phyloP scores from a whole-genome alignment of 2,888 invertebrate genomes.

The Tenthredo distinguenda region DNA sequence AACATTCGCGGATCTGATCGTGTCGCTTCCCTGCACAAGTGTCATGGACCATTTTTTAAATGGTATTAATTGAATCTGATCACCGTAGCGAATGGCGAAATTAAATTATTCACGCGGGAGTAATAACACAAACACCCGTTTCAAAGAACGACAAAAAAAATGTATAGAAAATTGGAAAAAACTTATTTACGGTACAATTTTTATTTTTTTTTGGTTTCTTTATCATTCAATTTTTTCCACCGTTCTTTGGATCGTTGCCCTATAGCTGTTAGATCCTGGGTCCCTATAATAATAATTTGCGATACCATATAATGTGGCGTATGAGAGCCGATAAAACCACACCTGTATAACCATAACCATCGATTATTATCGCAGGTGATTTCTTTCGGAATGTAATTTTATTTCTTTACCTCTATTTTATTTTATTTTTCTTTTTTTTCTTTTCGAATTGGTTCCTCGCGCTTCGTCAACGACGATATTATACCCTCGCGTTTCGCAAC shows the following conservation, averaged over 20 bases:
- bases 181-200: not conserved
- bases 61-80: conserved; percentile 33
- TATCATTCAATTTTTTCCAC: too few species aligned
- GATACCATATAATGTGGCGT: not conserved
- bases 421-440: not conserved
- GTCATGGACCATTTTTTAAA: conserved; percentile 21
- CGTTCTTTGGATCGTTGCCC: not conserved
- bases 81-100: not conserved
- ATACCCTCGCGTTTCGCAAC: not conserved
- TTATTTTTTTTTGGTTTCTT: not conserved
- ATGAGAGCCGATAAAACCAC: not conserved
- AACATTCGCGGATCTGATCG: conserved; percentile 2
- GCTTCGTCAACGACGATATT: not conserved
- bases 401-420: not conserved
- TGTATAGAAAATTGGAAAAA: not conserved
- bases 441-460: not conserved
- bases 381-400: not conserved
- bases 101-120: not conserved
- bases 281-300: not conserved
- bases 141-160: not conserved
- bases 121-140: not conserved
- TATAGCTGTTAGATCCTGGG: not conserved
- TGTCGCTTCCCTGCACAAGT: conserved; percentile 19
- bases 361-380: not conserved
- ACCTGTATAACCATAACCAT: not conserved